Evolutionary conservation across 2,797 vertebrate genomes (phyloP), one percentile per base, ranked within the genome.

Genomic region (Anolis apletophallus): DNA sequence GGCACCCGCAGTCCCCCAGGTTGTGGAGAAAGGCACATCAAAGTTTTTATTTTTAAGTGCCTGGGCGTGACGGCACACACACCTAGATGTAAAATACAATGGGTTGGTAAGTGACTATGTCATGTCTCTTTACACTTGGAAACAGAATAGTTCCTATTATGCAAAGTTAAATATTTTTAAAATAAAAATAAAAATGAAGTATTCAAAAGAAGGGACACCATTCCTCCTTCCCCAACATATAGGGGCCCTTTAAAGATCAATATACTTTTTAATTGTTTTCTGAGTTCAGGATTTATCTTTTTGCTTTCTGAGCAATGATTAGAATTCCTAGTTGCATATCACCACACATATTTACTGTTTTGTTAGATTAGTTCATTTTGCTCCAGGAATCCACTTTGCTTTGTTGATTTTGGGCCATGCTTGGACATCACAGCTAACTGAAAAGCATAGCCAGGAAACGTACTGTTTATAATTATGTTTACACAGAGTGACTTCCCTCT

Each of bases 351-450:
- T 79, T 79, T 85, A 85, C 46, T 69, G 71, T 85, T 77, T 77
- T 79, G 75, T 76, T 79, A 71, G 29, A 50, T 71, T 79, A 71
- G 64, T 85, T 79, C 32, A 71, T 72, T 85, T 79, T 57, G 76
- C 76, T 79, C 67, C 76, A 85, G 64, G 74, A 85, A 85, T 52
- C 26, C 67, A 85, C 64, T 79, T 85, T 71, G 64, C 50, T 57
- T 21, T 85, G 78, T 85, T 85, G 52, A 59, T 79, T 57, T 71
- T 71, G 54, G 54, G 67, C 67, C 75, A 79, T 72, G 29, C n/a
- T 54, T 85, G 57, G 75, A 79, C 84, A 85, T 69, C 67, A 32
- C 52, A 55, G 64, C 64, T 79, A 79, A 71, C 71, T 79, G 50
- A 26, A 23, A n/a, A 79, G 40, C 46, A 67, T 67, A 76, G 74